phyloP scores from a whole-genome alignment of 2,113 vertebrate species.

The Puma concolor region DNA sequence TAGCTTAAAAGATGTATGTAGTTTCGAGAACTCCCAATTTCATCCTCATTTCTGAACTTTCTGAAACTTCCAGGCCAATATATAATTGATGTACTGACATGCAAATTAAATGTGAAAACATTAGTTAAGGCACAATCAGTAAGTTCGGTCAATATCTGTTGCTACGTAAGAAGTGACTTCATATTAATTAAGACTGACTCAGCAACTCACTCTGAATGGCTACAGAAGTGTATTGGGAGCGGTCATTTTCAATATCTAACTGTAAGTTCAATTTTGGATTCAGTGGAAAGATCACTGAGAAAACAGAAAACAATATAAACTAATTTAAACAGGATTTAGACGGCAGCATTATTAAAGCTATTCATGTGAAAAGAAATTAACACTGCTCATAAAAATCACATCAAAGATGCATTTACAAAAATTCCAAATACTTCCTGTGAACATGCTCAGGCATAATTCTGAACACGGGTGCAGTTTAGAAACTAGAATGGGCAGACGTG shows the following conservation, averaged over 20 bases:
- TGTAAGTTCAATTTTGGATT: constrained; percentile 80
- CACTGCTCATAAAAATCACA: constrained; percentile 80
- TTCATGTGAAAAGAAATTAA: constrained; percentile 82
- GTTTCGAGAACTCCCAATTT: constrained; percentile 75
- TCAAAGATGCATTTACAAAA: constrained; percentile 60
- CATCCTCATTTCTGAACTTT: constrained; percentile 43
- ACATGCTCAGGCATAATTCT: constrained; percentile 62
- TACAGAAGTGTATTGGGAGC: constrained; percentile 42
- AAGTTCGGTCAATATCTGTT: constrained; percentile 51
- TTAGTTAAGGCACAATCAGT: constrained; percentile 5
- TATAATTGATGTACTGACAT: constrained; percentile 44
- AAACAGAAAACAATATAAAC: constrained; percentile 80
- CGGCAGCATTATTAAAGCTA: constrained; percentile 74
- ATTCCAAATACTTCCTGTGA: constrained; percentile 73
- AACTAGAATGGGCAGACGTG: constrained; percentile 13
- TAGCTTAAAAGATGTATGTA: constrained; percentile 61
- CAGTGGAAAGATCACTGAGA: constrained; percentile 79
- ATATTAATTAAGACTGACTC: constrained; percentile 51
- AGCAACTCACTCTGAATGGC: constrained; percentile 56
- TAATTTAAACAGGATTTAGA: constrained; percentile 82
- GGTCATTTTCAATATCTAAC: constrained; percentile 65
- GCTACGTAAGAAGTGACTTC: constrained; percentile 53
- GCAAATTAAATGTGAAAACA: constrained; percentile 14
- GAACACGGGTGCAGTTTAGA: constrained; percentile 66
- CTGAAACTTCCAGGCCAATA: background rate